Evolutionary conservation across 2,888 invertebrate species (phyloP), one percentile per base, ranked within the genome.

Genomic region (Spodoptera exigua): DNA sequence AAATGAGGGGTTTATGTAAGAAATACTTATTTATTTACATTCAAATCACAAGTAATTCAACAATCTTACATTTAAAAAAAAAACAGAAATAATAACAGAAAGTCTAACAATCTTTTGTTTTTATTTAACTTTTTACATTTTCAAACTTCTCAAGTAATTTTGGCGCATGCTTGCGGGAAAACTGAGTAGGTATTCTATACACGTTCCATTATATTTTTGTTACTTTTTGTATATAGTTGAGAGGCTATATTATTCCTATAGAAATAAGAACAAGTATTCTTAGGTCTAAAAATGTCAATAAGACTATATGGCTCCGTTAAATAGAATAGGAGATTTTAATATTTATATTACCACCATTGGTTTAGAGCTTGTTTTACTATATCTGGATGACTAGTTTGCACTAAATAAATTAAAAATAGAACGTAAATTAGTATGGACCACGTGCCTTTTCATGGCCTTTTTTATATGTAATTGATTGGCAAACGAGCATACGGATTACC

Each of bases 101-200:
- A 55, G 53, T 52, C 59, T 44, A 44, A 45, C 51, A 69, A 52
- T 64, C 54, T 68, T 68, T 60, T 44, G 64, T 40, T 47, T 55
- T 69, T 69, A 69, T 69, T 69, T 60, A 69, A 69, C 69, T 69
- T 69, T 69, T 55, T 69, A 69, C 60, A 69, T 69, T 69, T 64
- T 47, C 44, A 44, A 69, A 64, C 43, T 69, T 69, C 17, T 52
- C 34, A 67, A 66, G 60, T 69, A 60, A 69, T 69, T 69, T 69
- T 37, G 60, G 64, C 51, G 68, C 51, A 68, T 54, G 53, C 46
- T 68, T 63, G 68, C 63, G 48, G 64, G 12, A 7, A 34, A 47
- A 44, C 36, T 12, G 46, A 9, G 27, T 27, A 44, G 27, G 21
- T 54, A 49, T 48, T 44, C 43, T 61, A 13, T 45, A 45, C 37